A percentile compares a stretch with the other conserved stretches of the same genome.
These are phyloP conservation scores for Platyrinchus mystaceus DNA, from an alignment of 2,797 vertebrate species.

Conservation along the genomic window DNA sequence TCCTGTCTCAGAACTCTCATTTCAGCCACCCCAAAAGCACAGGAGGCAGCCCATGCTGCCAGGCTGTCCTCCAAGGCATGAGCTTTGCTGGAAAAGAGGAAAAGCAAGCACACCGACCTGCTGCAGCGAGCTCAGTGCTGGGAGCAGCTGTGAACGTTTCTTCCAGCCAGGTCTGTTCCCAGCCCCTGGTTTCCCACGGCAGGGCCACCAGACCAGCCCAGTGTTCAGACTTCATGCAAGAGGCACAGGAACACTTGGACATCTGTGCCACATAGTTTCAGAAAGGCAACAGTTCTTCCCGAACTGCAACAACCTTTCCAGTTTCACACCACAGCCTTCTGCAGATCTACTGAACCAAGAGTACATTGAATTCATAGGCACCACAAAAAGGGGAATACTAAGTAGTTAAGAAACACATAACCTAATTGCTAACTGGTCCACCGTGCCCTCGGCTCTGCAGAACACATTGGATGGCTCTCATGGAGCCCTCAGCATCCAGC, in stretches of 20 bases:
- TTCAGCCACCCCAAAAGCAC: not conserved
- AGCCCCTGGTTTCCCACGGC: not conserved
- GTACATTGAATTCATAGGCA: not conserved
- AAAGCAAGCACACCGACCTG: not conserved
- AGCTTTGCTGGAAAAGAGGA: not conserved
- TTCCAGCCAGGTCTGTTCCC: not conserved
- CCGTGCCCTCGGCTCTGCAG: not conserved
- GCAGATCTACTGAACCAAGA: not conserved
- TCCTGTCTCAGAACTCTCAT: not conserved
- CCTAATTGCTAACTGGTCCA: not conserved
- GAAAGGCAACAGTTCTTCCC: not conserved
- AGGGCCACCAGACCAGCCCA: not conserved
- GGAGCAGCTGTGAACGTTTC: not conserved
- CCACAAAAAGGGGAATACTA: rapidly evolving
- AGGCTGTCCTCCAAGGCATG: not conserved
- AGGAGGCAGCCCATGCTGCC: not conserved
- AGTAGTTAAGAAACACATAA: not conserved
- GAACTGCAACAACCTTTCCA: not conserved
- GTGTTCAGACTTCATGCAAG: not conserved
- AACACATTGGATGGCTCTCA: not conserved
- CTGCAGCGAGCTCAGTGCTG: not conserved
- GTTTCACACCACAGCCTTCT: rapidly evolving
- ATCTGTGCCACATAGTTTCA: not conserved
- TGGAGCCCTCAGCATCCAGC: not conserved
- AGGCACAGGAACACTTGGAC: not conserved